Conservation (phyloP, 2,888 invertebrate species). For the Melinopterus prodromus region DNA sequence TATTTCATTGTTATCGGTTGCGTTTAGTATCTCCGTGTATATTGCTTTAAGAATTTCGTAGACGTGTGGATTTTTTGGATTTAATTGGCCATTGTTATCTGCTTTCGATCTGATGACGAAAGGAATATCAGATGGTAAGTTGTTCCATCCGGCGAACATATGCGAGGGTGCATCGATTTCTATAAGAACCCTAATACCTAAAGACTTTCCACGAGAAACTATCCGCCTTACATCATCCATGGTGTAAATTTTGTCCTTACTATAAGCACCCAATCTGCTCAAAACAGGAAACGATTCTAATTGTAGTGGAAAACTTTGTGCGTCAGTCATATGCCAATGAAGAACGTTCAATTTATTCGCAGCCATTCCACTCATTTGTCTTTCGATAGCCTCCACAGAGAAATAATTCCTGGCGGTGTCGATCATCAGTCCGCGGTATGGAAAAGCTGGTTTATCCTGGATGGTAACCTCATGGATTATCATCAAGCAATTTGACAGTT, state of each 20-base stretch:
- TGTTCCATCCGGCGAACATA: slow-evolving; percentile 82
- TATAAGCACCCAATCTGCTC: slow-evolving; percentile 83
- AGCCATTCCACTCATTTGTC: slow-evolving; percentile 64
- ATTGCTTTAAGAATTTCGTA: slow-evolving; percentile 74
- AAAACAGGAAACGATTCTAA: slow-evolving; percentile 76
- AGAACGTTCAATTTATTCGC: slow-evolving; percentile 86
- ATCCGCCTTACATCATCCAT: slow-evolving; percentile 74
- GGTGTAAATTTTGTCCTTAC: slow-evolving; percentile 72
- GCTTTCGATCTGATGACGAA: slow-evolving; percentile 63
- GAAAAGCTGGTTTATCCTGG: slow-evolving; percentile 78
- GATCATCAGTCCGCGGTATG: slow-evolving; percentile 84
- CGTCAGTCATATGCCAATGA: slow-evolving; percentile 89
- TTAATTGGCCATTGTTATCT: slow-evolving; percentile 78
- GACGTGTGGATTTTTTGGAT: slow-evolving; percentile 78
- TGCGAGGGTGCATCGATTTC: slow-evolving; percentile 92
- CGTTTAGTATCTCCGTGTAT: slow-evolving; percentile 75
- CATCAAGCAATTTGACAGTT: slow-evolving; percentile 64
- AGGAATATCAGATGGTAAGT: slow-evolving; percentile 61
- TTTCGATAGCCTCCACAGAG: slow-evolving; percentile 71
- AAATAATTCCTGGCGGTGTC: slow-evolving; percentile 92
- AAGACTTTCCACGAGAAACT: slow-evolving; percentile 74
- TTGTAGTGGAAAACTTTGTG: slow-evolving; percentile 88
- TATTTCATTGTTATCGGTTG: slow-evolving; percentile 78
- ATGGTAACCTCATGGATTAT: slow-evolving; percentile 70
- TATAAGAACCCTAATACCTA: slow-evolving; percentile 84